These are phyloP conservation scores for Ceryle rudis DNA, from an alignment of 2,797 vertebrate genomes.

Conservation along the genomic window DNA sequence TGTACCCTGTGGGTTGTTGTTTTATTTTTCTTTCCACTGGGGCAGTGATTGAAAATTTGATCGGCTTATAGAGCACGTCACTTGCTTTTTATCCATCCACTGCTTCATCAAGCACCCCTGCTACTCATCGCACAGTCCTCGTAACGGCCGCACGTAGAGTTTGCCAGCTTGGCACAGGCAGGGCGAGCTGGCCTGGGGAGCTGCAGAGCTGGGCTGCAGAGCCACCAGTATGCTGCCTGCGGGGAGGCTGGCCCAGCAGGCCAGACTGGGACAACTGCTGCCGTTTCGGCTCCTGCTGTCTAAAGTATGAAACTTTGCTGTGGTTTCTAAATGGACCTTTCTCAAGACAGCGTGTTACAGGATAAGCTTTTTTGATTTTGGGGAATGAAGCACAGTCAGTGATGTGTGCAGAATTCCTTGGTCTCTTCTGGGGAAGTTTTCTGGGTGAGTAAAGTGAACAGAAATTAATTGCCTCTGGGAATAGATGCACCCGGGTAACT, in stretches of 20 bases:
- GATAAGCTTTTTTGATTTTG: background rate
- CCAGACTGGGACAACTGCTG: accelerated
- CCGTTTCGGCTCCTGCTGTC: accelerated
- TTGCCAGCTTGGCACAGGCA: background rate
- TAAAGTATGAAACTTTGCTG: accelerated
- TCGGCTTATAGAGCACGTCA: background rate
- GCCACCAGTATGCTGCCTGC: background rate
- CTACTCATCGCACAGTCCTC: accelerated
- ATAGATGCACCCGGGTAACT: background rate
- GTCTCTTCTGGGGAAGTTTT: background rate
- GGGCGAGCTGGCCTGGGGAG: background rate
- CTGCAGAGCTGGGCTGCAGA: background rate
- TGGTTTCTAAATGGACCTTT: accelerated
- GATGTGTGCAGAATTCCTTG: background rate
- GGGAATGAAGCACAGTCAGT: background rate
- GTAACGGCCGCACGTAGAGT: accelerated
- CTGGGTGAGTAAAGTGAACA: background rate
- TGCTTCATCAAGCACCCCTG: background rate
- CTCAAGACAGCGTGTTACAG: background rate
- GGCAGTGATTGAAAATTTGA: background rate
- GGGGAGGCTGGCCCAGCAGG: background rate
- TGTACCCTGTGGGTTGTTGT: background rate
- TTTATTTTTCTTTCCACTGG: background rate
- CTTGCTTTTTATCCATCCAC: background rate
- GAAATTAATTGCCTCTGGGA: background rate